These are phyloP conservation scores for Xyliphius kryptos DNA, from an alignment of 2,113 vertebrate genomes.

Conservation along the genomic window DNA sequence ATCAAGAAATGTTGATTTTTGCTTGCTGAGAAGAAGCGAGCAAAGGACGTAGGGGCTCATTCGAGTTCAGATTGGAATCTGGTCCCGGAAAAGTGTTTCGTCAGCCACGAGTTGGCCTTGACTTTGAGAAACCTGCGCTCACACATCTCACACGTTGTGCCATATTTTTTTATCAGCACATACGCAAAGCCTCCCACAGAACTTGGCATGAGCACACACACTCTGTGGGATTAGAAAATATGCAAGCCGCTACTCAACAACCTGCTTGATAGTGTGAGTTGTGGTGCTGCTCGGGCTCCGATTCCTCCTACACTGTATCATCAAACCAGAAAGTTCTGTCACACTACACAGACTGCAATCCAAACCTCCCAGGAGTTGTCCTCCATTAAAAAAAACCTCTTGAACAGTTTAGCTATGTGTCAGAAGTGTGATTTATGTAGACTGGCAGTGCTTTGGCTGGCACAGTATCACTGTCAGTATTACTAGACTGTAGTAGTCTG, in stretches of 20 bases:
- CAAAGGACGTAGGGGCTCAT: constrained; percentile 2
- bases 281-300: constrained; percentile 14
- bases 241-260: constrained; percentile 18
- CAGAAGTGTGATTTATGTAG: too few relatives aligned
- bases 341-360: constrained; percentile 13
- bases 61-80: constrained; percentile 22
- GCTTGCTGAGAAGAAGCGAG: background rate
- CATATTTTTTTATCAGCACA: constrained; percentile 30
- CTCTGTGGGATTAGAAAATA: constrained; percentile 32
- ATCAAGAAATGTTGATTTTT: background rate
- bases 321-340: constrained; percentile 26
- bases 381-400: constrained; percentile 11
- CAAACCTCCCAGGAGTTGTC: background rate
- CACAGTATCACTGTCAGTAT: too few relatives aligned
- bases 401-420: too few relatives aligned
- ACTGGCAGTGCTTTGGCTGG: too few relatives aligned
- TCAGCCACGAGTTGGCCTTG: constrained; percentile 9
- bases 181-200: constrained; percentile 29
- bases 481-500: too few relatives aligned
- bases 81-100: constrained; percentile 6
- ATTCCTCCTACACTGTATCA: constrained; percentile 21
- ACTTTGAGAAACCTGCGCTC: too few relatives aligned
- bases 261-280: constrained; percentile 18
- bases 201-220: constrained; percentile 16
- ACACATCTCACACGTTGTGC: constrained; percentile 5